Evolutionary conservation across 1,140 invertebrate species (phyloP).

Genomic region (Conopomorpha cramerella): DNA sequence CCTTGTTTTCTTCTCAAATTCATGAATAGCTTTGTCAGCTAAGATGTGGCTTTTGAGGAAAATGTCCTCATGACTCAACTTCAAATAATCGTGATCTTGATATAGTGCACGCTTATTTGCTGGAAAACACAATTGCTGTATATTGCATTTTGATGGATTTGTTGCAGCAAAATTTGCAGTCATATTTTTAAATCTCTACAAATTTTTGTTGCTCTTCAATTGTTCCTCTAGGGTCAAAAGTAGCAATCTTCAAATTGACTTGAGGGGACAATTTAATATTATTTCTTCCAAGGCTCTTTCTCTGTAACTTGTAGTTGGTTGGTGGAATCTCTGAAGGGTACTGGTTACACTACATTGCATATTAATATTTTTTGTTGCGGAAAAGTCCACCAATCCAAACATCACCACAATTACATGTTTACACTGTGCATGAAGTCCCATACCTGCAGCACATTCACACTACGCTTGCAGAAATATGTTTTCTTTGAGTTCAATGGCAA

Average conservation of each 20-base stretch:
- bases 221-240: not conserved
- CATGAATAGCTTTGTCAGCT: not conserved
- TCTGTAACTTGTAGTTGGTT: not conserved
- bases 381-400: not conserved
- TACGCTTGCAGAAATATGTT: not conserved
- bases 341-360: not conserved
- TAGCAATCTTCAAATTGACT: not conserved
- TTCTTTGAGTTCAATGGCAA: not conserved
- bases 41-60: not conserved
- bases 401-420: not conserved
- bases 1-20: not conserved
- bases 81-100: not conserved
- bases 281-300: not conserved
- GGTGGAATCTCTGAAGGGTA: not conserved
- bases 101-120: not conserved
- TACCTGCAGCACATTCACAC: not conserved
- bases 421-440: not conserved
- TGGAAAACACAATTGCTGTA: not conserved
- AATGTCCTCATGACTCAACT: not conserved
- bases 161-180: not conserved
- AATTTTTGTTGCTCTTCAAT: not conserved
- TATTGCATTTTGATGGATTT: not conserved
- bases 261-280: not conserved
- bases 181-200: not conserved
- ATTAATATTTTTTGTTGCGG: not conserved